Conservation (phyloP, 1,140 invertebrate species). For the Dufourea novaeangliae region DNA sequence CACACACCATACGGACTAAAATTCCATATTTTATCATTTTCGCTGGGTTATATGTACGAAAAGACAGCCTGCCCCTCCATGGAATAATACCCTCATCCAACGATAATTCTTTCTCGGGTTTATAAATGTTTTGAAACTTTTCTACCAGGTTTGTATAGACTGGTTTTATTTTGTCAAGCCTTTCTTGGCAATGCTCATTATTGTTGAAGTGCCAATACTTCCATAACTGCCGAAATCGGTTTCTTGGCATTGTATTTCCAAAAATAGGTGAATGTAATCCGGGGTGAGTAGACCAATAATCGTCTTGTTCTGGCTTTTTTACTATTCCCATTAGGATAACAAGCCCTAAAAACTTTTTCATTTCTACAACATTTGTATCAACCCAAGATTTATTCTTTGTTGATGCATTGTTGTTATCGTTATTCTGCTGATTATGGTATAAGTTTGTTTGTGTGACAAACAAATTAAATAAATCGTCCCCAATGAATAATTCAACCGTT, state of each 20-base stretch:
- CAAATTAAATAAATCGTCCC: conserved; percentile 35
- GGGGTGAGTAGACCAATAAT: conserved; percentile 34
- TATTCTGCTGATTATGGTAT: conserved; percentile 21
- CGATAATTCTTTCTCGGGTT: conserved; percentile 20
- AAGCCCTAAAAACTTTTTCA: conserved; percentile 33
- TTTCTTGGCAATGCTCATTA: conserved; percentile 22
- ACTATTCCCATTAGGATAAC: conserved; percentile 41
- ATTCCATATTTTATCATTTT: conserved; percentile 34
- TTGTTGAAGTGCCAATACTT: conserved; percentile 27
- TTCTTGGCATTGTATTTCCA: conserved; percentile 15
- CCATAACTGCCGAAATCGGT: conserved; percentile 33
- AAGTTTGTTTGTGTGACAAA: conserved; percentile 29
- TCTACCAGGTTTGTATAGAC: conserved; percentile 4
- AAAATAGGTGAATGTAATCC: conserved; percentile 21
- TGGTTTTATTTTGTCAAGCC: conserved; percentile 34
- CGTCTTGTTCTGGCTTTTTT: conserved; percentile 36
- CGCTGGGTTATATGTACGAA: conserved; percentile 18
- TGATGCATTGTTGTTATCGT: conserved; percentile 18
- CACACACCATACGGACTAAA: conserved; percentile 15
- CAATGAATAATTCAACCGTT: conserved; percentile 33
- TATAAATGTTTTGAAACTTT: conserved; percentile 37
- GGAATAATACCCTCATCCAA: conserved; percentile 27
- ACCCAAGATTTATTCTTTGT: conserved; percentile 32
- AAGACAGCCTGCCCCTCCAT: conserved; percentile 22
- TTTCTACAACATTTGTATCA: too few relatives aligned